phyloP scores from a whole-genome alignment of 2,888 invertebrate genomes.

The Leptinotarsa tumamoca region DNA sequence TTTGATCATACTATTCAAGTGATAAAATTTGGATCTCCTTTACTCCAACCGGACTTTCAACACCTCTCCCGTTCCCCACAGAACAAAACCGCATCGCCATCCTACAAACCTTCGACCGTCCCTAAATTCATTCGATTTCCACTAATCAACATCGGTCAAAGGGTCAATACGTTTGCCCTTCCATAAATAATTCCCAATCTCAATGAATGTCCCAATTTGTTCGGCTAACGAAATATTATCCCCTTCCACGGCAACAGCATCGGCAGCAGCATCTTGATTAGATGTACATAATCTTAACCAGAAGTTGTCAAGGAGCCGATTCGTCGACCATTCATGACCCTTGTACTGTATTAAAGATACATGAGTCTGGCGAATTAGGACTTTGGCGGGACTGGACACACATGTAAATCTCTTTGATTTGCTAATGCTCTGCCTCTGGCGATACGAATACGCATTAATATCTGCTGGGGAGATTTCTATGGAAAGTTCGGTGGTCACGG shows the following conservation, averaged over 20 bases:
- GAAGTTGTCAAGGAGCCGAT: conserved; percentile 50
- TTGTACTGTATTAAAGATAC: conserved; percentile 54
- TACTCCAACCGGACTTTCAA: conserved; percentile 26
- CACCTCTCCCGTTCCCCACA: conserved; percentile 29
- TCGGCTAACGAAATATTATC: conserved; percentile 46
- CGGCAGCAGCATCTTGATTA: conserved; percentile 41
- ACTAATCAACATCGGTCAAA: conserved; percentile 53
- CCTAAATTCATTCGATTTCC: conserved; percentile 47
- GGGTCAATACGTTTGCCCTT: conserved; percentile 54
- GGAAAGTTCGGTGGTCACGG: conserved; percentile 8
- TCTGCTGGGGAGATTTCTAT: conserved; percentile 49
- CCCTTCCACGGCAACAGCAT: conserved; percentile 30
- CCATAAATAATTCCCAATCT: conserved; percentile 48
- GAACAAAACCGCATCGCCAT: conserved; percentile 42
- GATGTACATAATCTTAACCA: conserved; percentile 53
- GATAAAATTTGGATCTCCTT: conserved; percentile 2
- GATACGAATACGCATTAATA: conserved; percentile 56
- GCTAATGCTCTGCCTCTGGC: conserved; percentile 52
- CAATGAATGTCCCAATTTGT: conserved; percentile 50
- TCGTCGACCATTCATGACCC: conserved; percentile 46
- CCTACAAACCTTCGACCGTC: conserved; percentile 33
- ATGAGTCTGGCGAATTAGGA: conserved; percentile 46
- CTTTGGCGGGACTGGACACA: conserved; percentile 50
- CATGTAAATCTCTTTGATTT: conserved; percentile 55
- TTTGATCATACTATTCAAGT: not conserved